These are phyloP conservation scores for Pavo muticus DNA, from an alignment of 2,113 vertebrate species.

Conservation along the genomic window DNA sequence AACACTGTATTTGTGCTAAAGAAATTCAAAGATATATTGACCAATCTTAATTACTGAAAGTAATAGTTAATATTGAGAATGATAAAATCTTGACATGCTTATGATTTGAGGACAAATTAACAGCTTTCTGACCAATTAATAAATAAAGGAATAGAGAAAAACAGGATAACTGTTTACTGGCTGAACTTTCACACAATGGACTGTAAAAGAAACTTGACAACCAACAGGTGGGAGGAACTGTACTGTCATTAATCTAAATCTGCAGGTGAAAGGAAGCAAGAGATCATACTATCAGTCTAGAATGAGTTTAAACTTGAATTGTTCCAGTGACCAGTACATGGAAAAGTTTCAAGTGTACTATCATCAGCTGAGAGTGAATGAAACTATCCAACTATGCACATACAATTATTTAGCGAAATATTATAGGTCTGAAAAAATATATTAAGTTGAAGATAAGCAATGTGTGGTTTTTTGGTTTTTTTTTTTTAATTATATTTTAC, in stretches of 20 bases:
- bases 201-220: not conserved
- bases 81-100: not conserved
- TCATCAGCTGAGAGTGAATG: not conserved
- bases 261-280: not conserved
- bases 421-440: not conserved
- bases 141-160: not conserved
- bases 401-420: not conserved
- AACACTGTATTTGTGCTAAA: not conserved
- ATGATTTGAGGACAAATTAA: not conserved
- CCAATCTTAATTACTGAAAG: not conserved
- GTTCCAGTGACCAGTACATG: accelerated
- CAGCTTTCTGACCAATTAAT: not conserved
- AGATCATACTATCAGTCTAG: not conserved
- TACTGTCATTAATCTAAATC: not conserved
- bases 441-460: not conserved
- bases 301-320: not conserved
- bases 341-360: not conserved
- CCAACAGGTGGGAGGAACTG: not conserved
- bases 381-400: not conserved
- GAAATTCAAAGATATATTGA: not conserved
- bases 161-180: not conserved
- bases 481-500: not conserved
- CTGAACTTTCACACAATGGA: not conserved
- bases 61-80: not conserved
- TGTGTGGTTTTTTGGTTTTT: not conserved